phyloP scores from a whole-genome alignment of 1,140 invertebrate species.

The Bombus superbus region DNA sequence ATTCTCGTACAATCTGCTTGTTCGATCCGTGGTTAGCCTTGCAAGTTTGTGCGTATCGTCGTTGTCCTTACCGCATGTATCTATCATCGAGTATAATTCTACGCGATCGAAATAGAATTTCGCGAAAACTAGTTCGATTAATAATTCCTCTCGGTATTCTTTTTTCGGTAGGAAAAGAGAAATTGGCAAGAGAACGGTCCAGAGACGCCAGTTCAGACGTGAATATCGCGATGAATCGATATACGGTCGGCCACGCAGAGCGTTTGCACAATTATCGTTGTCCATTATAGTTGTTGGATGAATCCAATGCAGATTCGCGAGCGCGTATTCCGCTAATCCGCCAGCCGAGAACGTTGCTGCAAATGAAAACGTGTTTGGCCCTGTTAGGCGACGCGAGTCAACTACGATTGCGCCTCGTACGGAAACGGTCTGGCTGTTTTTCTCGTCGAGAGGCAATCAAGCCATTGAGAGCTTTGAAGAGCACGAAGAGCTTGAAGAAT shows the following conservation, averaged over 20 bases:
- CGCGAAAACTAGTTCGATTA: not conserved
- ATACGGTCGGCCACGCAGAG: not conserved
- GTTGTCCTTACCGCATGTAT: too few species aligned
- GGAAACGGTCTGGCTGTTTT: not conserved
- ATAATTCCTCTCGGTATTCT: too few species aligned
- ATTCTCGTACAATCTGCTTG: not conserved
- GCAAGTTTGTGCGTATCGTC: not conserved
- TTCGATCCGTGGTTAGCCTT: not conserved
- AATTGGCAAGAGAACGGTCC: not conserved
- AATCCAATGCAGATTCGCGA: slow-evolving; percentile 27
- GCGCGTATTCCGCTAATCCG: slow-evolving; percentile 44
- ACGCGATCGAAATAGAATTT: not conserved
- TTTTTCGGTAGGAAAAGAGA: not conserved
- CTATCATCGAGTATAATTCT: not conserved
- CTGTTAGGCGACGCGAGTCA: slow-evolving; percentile 33
- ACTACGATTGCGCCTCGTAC: not conserved
- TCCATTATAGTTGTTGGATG: slow-evolving; percentile 48
- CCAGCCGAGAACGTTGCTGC: not conserved
- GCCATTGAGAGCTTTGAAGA: too few species aligned
- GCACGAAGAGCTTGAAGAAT: not conserved
- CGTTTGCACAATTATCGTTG: slow-evolving; percentile 41
- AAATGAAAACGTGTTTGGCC: slow-evolving; percentile 41
- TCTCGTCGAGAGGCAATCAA: slow-evolving; percentile 8
- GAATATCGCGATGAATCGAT: slow-evolving; percentile 46
- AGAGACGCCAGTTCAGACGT: not conserved